Evolutionary conservation across 1,140 invertebrate species (phyloP).

Genomic region (Meloidogyne chitwoodi): DNA sequence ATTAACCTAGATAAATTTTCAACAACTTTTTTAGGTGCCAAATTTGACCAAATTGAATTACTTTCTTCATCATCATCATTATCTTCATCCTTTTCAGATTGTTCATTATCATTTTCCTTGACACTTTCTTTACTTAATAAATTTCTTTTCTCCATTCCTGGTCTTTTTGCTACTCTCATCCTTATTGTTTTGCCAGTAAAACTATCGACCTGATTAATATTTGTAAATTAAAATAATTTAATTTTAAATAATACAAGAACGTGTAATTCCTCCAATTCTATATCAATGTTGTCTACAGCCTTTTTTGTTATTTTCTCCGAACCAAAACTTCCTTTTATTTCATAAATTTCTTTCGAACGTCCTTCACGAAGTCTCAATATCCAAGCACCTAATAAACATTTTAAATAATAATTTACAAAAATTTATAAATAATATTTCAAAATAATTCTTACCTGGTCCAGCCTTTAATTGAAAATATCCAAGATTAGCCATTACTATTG

Average conservation of each 20-base stretch:
- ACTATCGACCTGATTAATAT: slow-evolving; percentile 35
- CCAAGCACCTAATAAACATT: slow-evolving; percentile 91
- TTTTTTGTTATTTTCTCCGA: slow-evolving; percentile 42
- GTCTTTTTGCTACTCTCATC: slow-evolving; percentile 50
- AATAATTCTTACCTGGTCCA: slow-evolving; percentile 52
- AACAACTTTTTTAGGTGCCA: slow-evolving; percentile 12
- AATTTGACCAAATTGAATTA: slow-evolving; percentile 45
- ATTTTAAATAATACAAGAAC: background rate
- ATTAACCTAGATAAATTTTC: slow-evolving; percentile 9
- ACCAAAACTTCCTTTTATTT: slow-evolving; percentile 62
- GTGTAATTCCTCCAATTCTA: slow-evolving; percentile 8
- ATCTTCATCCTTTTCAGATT: slow-evolving; percentile 8
- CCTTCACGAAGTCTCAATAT: slow-evolving; percentile 78
- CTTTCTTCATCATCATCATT: slow-evolving; percentile 38
- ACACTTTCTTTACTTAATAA: slow-evolving; percentile 37
- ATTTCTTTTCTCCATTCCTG: slow-evolving; percentile 49
- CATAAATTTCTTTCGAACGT: slow-evolving; percentile 85
- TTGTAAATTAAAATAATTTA: background rate
- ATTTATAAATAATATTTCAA: slow-evolving; percentile 67
- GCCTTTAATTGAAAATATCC: slow-evolving; percentile 39
- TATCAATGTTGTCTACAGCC: slow-evolving; percentile 26
- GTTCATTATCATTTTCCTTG: slow-evolving; percentile 2
- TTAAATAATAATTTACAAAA: background rate
- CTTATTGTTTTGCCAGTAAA: slow-evolving; percentile 51
- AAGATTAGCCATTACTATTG: slow-evolving; percentile 99